Conservation (phyloP, 2,888 invertebrate species). For the Cabera pusaria region DNA sequence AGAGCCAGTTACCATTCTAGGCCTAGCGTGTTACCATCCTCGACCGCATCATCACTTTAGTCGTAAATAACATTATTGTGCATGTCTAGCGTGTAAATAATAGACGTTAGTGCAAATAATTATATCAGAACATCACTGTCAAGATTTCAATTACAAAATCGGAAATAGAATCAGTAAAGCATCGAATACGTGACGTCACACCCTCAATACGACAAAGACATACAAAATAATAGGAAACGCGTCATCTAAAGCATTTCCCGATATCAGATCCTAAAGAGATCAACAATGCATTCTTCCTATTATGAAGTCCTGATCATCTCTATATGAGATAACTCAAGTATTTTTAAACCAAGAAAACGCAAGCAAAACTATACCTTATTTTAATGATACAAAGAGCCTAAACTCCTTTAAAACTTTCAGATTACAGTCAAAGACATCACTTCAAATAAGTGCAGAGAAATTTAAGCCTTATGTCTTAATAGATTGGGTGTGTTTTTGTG, state of each 20-base stretch:
- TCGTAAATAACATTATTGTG: too few species aligned
- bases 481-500: not conserved
- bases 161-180: slow-evolving; percentile 7
- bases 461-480: too few species aligned
- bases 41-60: too few species aligned
- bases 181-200: slow-evolving; percentile 7
- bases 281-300: slow-evolving; percentile 34
- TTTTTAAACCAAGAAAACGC: not conserved
- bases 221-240: slow-evolving; percentile 34
- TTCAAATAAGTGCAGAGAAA: not conserved
- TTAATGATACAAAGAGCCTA: too few species aligned
- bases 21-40: too few species aligned
- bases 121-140: too few species aligned
- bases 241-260: slow-evolving; percentile 60
- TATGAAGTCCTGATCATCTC: slow-evolving; percentile 30
- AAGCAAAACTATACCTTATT: slow-evolving; percentile 4
- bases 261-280: slow-evolving; percentile 39
- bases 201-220: slow-evolving; percentile 26
- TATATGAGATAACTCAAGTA: slow-evolving; percentile 16
- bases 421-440: not conserved
- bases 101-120: too few species aligned
- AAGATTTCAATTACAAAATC: slow-evolving; percentile 4
- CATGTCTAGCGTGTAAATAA: too few species aligned
- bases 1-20: too few species aligned
- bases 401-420: too few species aligned